Evolutionary conservation across 2,113 vertebrate genomes (phyloP).

Genomic region (Mirounga angustirostris): DNA sequence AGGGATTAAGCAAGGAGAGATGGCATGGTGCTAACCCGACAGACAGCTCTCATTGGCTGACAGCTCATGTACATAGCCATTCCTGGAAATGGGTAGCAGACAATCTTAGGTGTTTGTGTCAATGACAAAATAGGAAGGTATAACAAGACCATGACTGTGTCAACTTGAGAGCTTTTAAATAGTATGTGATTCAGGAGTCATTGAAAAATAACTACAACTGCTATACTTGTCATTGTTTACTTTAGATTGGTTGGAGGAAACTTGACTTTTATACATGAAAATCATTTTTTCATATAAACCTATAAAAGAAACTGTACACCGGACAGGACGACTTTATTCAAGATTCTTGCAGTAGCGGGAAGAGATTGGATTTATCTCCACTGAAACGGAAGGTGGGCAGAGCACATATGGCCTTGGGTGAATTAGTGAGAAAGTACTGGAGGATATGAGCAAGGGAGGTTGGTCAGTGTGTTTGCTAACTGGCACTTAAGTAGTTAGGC

Average conservation of each 20-base stretch:
- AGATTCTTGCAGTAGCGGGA: not conserved
- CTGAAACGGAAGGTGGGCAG: not conserved
- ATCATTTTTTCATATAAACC: not conserved
- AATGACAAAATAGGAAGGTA: not conserved
- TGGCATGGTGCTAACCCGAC: not conserved
- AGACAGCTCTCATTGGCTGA: not conserved
- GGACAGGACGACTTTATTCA: conserved; percentile 17
- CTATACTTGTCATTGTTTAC: not conserved
- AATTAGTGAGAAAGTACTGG: not conserved
- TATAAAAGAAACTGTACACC: not conserved
- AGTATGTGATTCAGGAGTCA: not conserved
- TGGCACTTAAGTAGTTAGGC: not conserved
- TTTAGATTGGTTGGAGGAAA: not conserved
- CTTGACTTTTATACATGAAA: not conserved
- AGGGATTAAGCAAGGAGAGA: not conserved
- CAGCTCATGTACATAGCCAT: not conserved
- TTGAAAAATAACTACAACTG: not conserved
- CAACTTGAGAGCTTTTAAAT: not conserved
- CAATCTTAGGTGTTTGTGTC: not conserved
- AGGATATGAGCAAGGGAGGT: not conserved
- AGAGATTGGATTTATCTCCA: not conserved
- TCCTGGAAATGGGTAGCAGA: not conserved
- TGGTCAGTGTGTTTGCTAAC: not conserved
- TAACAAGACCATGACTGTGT: not conserved
- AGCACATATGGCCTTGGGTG: not conserved